Conservation (phyloP, 1,140 invertebrate species). For the Drosophila sulfurigaster region DNA sequence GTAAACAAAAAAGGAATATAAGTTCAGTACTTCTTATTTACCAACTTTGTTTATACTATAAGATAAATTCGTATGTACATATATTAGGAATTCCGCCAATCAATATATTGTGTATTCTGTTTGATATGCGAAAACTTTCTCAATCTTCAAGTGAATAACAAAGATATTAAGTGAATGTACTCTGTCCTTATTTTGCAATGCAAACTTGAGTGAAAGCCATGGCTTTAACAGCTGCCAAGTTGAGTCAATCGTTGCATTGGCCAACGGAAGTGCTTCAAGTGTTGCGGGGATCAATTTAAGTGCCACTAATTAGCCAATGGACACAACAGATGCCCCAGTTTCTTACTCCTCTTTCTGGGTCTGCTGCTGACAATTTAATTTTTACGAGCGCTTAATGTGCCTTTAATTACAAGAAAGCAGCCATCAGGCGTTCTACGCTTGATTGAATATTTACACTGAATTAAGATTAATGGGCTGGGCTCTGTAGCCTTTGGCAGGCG, state of each 20-base stretch:
- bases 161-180: constrained; percentile 12
- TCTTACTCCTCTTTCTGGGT: neutral
- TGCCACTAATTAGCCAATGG: constrained; percentile 41
- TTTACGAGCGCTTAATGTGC: constrained; percentile 75
- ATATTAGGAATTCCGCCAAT: constrained; percentile 10
- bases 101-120: constrained; percentile 3
- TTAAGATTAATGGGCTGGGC: constrained; percentile 68
- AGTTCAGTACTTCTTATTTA: constrained; percentile 4
- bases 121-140: constrained; percentile 20
- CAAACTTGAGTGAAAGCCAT: neutral
- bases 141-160: constrained; percentile 6
- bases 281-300: constrained; percentile 15
- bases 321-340: constrained; percentile 18
- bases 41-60: constrained; percentile 21
- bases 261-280: constrained; percentile 34
- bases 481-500: constrained; percentile 23
- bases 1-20: constrained; percentile 10
- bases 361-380: constrained; percentile 70
- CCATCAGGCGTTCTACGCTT: constrained; percentile 46
- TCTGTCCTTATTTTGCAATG: neutral
- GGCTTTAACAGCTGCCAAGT: constrained; percentile 10
- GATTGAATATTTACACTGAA: constrained; percentile 76
- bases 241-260: constrained; percentile 49
- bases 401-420: constrained; percentile 67
- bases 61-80: neutral